Conservation (phyloP, 1,140 invertebrate genomes). For the Aradophagus sp. region DNA sequence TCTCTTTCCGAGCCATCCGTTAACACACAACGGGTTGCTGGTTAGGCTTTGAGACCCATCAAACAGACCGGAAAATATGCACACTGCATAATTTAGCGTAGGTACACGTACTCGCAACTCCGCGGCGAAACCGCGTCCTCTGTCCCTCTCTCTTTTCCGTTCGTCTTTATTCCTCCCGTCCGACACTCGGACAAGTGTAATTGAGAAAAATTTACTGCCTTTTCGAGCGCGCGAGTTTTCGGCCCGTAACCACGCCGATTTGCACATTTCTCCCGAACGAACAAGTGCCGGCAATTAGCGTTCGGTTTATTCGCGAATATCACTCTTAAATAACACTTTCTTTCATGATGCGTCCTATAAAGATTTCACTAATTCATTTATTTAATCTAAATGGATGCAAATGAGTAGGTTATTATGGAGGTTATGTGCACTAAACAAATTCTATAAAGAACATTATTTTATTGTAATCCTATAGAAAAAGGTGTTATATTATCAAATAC, state of each 20-base stretch:
- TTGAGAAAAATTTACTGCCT: constrained; percentile 49
- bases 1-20: constrained; percentile 67
- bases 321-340: too few relatives aligned
- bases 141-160: constrained; percentile 29
- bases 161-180: constrained; percentile 33
- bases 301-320: too few relatives aligned
- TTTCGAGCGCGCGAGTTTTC: constrained; percentile 30
- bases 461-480: too few relatives aligned
- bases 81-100: constrained; percentile 73
- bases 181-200: constrained; percentile 37
- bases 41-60: constrained; percentile 73
- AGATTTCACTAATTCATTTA: too few relatives aligned
- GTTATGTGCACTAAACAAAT: too few relatives aligned
- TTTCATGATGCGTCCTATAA: too few relatives aligned
- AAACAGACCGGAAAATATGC: constrained; percentile 75
- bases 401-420: too few relatives aligned
- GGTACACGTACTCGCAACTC: constrained; percentile 55
- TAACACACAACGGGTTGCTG: constrained; percentile 64
- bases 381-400: too few relatives aligned
- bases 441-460: too few relatives aligned
- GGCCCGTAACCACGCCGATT: neutral
- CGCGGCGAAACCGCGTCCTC: constrained; percentile 49
- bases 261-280: too few relatives aligned
- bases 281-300: too few relatives aligned
- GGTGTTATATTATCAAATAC: too few relatives aligned